These are phyloP conservation scores for Crotalus horridus DNA, from an alignment of 2,113 vertebrate genomes.

Conservation along the genomic window DNA sequence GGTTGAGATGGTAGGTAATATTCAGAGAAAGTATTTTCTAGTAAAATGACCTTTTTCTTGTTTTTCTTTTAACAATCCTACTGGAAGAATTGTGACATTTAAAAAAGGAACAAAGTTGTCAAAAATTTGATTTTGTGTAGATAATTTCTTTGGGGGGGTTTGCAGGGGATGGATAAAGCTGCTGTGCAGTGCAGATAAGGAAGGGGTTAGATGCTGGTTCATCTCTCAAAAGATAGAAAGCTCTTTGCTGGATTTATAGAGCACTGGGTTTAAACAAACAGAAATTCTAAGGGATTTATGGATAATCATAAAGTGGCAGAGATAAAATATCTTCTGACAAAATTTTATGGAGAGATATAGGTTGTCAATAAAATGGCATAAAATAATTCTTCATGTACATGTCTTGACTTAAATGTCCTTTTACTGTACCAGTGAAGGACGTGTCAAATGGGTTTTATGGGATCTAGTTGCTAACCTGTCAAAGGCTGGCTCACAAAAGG, in stretches of 20 bases:
- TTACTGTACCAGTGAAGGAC: constrained; percentile 11
- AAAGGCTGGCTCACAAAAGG: background rate
- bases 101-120: constrained; percentile 49
- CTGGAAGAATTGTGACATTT: constrained; percentile 53
- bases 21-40: constrained; percentile 17
- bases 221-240: constrained; percentile 47
- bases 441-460: constrained; percentile 19
- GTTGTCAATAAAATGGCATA: constrained; percentile 32
- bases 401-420: constrained; percentile 41
- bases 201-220: constrained; percentile 48
- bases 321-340: constrained; percentile 44
- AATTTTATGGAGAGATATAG: constrained; percentile 33
- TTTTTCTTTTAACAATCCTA: constrained; percentile 17
- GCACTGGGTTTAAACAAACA: constrained; percentile 54
- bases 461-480: constrained; percentile 29
- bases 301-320: constrained; percentile 49
- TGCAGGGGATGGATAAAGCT: constrained; percentile 41
- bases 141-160: constrained; percentile 50
- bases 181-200: constrained; percentile 60
- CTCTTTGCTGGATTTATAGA: constrained; percentile 44
- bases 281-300: constrained; percentile 54
- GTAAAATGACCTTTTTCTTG: constrained; percentile 7
- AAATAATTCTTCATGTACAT: constrained; percentile 28
- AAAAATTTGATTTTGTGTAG: constrained; percentile 49
- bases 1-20: background rate